Evolutionary conservation across 2,888 invertebrate genomes (phyloP).

Genomic region (Caprella mutica): DNA sequence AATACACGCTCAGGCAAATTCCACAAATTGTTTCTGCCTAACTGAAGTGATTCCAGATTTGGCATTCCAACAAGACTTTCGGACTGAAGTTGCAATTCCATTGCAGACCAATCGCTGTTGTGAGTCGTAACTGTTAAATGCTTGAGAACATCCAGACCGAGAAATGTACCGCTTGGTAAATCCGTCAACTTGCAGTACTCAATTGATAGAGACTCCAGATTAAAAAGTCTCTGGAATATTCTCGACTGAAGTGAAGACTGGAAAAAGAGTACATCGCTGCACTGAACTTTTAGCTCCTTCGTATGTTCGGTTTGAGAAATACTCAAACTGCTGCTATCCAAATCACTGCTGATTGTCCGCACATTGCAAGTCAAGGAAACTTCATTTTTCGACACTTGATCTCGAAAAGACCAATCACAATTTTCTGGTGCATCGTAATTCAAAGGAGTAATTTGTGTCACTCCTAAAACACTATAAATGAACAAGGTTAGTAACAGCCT

Average conservation of each 20-base stretch:
- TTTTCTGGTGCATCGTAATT: slow-evolving; percentile 28
- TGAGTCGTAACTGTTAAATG: slow-evolving; percentile 70
- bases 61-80: slow-evolving; percentile 51
- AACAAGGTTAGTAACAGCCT: no score
- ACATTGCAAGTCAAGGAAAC: slow-evolving; percentile 66
- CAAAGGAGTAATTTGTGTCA: no score
- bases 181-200: slow-evolving; percentile 29
- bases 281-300: slow-evolving; percentile 62
- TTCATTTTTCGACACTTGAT: slow-evolving; percentile 45
- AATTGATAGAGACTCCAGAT: slow-evolving; percentile 20
- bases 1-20: slow-evolving; percentile 62
- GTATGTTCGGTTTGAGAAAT: slow-evolving; percentile 68
- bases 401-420: slow-evolving; percentile 28
- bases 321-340: slow-evolving; percentile 75
- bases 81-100: slow-evolving; percentile 61
- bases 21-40: slow-evolving; percentile 71
- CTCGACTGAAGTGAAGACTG: slow-evolving; percentile 50
- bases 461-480: no score
- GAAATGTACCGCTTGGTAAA: slow-evolving; percentile 55
- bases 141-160: slow-evolving; percentile 61
- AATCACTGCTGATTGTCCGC: slow-evolving; percentile 73
- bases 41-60: slow-evolving; percentile 59
- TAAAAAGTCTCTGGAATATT: slow-evolving; percentile 38
- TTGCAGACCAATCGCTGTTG: slow-evolving; percentile 71
- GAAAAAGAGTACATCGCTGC: slow-evolving; percentile 66